Conservation (phyloP, 2,888 invertebrate species). For the Pandemis corylana region DNA sequence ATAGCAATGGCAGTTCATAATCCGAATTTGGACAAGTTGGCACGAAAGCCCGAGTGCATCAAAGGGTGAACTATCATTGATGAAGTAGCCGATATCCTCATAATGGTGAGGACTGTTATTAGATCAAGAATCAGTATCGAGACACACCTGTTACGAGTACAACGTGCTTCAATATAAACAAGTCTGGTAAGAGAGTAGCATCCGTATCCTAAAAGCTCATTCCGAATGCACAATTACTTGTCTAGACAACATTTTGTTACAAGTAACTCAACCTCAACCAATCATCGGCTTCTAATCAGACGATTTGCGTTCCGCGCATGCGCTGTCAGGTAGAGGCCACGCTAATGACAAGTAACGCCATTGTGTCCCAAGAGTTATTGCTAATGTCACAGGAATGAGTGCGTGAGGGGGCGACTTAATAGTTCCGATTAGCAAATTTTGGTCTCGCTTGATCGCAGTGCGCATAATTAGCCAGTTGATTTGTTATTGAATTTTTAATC, state of each 20-base stretch:
- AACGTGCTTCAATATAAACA: too few species aligned
- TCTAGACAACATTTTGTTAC: conserved; percentile 15
- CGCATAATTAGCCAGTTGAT: conserved; percentile 54
- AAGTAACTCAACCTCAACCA: conserved; percentile 13
- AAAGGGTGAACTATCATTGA: too few species aligned
- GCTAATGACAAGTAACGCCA: conserved; percentile 70
- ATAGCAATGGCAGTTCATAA: too few species aligned
- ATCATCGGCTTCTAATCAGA: conserved; percentile 65
- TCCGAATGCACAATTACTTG: neutral
- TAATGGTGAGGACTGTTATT: too few species aligned
- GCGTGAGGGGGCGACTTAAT: conserved; percentile 68
- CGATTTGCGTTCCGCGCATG: conserved; percentile 74
- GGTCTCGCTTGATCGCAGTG: conserved; percentile 52
- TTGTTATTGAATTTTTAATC: conserved; percentile 65
- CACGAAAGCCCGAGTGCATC: too few species aligned
- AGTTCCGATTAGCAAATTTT: conserved; percentile 64
- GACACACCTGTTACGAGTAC: too few species aligned
- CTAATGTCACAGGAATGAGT: conserved; percentile 63
- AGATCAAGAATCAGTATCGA: too few species aligned
- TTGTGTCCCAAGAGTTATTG: conserved; percentile 71
- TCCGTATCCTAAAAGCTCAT: too few species aligned
- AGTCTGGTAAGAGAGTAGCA: too few species aligned
- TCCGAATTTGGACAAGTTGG: too few species aligned
- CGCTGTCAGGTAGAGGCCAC: conserved; percentile 68
- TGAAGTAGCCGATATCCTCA: too few species aligned